phyloP scores from a whole-genome alignment of 2,888 invertebrate species.

The Aromia moschata region DNA sequence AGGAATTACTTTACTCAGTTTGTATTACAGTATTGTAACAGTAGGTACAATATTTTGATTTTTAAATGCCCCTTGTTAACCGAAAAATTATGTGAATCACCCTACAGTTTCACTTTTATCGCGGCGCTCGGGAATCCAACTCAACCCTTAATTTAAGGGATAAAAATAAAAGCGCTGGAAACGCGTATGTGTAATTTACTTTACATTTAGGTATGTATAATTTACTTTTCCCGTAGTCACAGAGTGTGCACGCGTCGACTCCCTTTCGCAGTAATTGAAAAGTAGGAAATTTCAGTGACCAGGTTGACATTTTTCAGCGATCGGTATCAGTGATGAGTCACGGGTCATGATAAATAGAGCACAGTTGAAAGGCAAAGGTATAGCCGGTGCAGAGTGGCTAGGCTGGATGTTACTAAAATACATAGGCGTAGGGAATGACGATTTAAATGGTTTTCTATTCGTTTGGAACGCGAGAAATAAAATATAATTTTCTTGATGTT shows the following conservation, averaged over 20 bases:
- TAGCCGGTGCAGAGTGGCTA: background rate
- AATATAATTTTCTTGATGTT: too few species aligned
- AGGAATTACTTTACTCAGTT: too few species aligned
- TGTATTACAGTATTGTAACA: too few species aligned
- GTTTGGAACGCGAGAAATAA: too few species aligned
- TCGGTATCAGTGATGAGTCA: slow-evolving; percentile 31
- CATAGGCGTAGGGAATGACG: slow-evolving; percentile 2
- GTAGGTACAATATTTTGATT: too few species aligned
- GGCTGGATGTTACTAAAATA: background rate
- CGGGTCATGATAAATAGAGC: slow-evolving; percentile 25
- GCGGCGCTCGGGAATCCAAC: too few species aligned
- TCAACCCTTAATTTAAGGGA: too few species aligned
- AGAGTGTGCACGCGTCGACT: background rate
- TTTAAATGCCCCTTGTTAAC: too few species aligned
- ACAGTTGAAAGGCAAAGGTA: slow-evolving; percentile 11
- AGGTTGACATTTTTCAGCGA: slow-evolving; percentile 27
- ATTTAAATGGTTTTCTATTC: background rate
- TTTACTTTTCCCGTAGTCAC: slow-evolving; percentile 1
- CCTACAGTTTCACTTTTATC: too few species aligned
- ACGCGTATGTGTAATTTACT: too few species aligned
- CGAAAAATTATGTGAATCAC: too few species aligned
- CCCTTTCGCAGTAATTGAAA: slow-evolving; percentile 25
- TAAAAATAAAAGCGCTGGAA: too few species aligned
- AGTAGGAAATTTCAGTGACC: slow-evolving; percentile 28
- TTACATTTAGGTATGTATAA: slow-evolving; percentile 1